These are phyloP conservation scores for Tetropium fuscum DNA, from an alignment of 2,888 invertebrate species.

Conservation along the genomic window DNA sequence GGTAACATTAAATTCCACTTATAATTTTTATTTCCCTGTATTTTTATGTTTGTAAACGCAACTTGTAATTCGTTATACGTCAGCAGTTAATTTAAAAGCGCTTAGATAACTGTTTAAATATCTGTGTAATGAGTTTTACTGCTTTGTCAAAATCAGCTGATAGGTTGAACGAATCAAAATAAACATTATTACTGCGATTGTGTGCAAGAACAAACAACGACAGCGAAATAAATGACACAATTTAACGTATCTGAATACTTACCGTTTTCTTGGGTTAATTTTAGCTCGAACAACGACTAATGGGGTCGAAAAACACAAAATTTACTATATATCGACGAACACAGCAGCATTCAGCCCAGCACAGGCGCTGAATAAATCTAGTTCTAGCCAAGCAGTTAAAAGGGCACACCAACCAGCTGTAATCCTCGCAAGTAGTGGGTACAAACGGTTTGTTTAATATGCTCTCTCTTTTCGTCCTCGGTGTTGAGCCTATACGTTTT, in stretches of 20 bases:
- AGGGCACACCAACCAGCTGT: conserved; percentile 36
- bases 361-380: conserved; percentile 55
- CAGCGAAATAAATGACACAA: neutral
- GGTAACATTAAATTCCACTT: too few relatives aligned
- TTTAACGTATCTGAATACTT: conserved; percentile 23
- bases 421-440: conserved; percentile 12
- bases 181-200: too few relatives aligned
- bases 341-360: conserved; percentile 57
- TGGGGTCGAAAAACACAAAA: conserved; percentile 56
- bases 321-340: conserved; percentile 44
- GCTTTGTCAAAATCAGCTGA: conserved; percentile 44
- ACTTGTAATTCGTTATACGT: too few relatives aligned
- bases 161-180: too few relatives aligned
- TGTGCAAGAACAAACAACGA: too few relatives aligned
- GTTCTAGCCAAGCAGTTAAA: conserved; percentile 18
- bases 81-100: too few relatives aligned
- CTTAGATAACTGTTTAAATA: too few relatives aligned
- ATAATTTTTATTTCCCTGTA: too few relatives aligned
- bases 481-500: neutral
- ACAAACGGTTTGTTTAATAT: neutral
- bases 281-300: conserved; percentile 47
- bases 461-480: neutral
- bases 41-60: too few relatives aligned
- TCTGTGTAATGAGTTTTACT: too few relatives aligned
- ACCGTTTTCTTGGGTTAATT: conserved; percentile 40